Evolutionary conservation across 2,113 vertebrate species (phyloP), one percentile per base, ranked within the genome.

Genomic region (Sander lucioperca): DNA sequence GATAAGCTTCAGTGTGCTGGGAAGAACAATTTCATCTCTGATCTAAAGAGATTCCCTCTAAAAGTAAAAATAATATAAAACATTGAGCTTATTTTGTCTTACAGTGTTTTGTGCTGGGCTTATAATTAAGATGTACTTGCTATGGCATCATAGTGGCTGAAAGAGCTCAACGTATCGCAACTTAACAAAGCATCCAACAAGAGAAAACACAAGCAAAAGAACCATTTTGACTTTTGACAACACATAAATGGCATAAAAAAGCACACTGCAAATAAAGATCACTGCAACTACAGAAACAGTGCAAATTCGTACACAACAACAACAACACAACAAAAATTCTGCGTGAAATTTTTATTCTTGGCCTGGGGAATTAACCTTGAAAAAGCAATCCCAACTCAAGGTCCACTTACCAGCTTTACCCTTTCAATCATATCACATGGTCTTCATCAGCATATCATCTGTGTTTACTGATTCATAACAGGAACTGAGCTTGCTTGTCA

Each of bases 21-120:
- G 56, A 69, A 62, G 54, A 67, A 80, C 39, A 27, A n/a, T 43
- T 72, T 58, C 14, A 63, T 56, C 66, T 71, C 66, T 50, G n/a
- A 82, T 79, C 58, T 33, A 23, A 72, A 53, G 25, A 47, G 21
- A 71, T 74, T 27, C 27, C 51, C 9, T 53, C 19, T 23, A 50
- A 48, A 57, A 23, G 39, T 13, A 64, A 43, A 66, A 63, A 75
- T 43, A 9, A 47, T 13, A 25, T 68, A 62, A 74, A 5, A 62
- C 5, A 23, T 45, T 59, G 25, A 53, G 39, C 54, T 45, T 43
- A 15, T 54, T 53, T 62, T 74, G 25, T 39, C 39, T 53, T 12
- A n/a, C 16, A 50, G 54, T 77, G 67, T 74, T 57, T 25, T 71
- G 30, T 50, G 54, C 39, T 39, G 14, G 43, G 45, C n/a, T 77